Conservation (phyloP, 2,113 vertebrate genomes). For the Cebus imitator region DNA sequence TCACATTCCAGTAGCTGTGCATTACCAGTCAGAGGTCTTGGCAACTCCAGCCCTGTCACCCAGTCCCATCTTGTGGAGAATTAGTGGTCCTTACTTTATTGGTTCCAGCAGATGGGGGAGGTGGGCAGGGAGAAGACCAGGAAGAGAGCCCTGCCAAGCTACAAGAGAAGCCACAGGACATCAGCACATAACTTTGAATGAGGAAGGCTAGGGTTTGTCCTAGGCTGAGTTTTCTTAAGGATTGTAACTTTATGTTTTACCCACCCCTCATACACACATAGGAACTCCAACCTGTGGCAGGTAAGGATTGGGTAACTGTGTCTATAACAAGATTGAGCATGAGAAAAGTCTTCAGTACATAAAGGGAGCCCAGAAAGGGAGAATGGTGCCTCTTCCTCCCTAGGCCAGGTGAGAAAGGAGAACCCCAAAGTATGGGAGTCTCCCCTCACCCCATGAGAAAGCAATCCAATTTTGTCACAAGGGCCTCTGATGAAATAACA, state of each 20-base stretch:
- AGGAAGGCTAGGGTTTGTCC: not conserved
- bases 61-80: not conserved
- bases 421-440: not conserved
- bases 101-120: not conserved
- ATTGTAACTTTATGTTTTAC: not conserved
- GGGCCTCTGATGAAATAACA: not conserved
- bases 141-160: not conserved
- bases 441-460: not conserved
- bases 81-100: not conserved
- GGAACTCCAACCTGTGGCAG: not conserved
- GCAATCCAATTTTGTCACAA: not conserved
- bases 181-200: not conserved
- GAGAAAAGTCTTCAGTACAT: not conserved
- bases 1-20: not conserved
- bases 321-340: not conserved
- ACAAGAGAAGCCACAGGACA: not conserved
- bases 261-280: not conserved
- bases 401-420: not conserved
- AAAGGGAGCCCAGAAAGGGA: not conserved
- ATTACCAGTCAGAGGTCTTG: not conserved
- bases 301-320: not conserved
- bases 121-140: not conserved
- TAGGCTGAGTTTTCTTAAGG: conserved; percentile 21
- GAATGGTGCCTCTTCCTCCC: not conserved
- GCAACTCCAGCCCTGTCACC: not conserved